Evolutionary conservation across 2,797 vertebrate genomes (phyloP).

Genomic region (Alectoris magna): DNA sequence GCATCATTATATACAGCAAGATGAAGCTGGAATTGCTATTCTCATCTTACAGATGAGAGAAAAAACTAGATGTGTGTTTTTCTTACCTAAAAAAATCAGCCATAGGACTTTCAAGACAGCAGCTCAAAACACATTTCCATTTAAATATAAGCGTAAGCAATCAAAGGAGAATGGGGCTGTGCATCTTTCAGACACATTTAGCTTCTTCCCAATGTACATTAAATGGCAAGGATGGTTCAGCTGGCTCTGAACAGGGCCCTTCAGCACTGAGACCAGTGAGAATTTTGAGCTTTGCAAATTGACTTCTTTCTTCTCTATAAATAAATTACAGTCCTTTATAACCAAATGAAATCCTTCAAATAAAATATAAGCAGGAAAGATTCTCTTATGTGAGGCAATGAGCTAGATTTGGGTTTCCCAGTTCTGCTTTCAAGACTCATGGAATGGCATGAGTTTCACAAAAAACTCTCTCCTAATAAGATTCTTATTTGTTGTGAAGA

Average conservation of each 20-base stretch:
- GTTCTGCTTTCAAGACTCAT: not conserved
- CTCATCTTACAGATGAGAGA: not conserved
- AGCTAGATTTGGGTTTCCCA: not conserved
- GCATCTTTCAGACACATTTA: not conserved
- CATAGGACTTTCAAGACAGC: not conserved
- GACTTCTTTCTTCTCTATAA: not conserved
- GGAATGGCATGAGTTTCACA: not conserved
- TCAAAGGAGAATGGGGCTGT: not conserved
- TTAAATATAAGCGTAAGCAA: not conserved
- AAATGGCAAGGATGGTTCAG: not conserved
- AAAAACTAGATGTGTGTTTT: not conserved
- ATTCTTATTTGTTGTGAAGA: not conserved
- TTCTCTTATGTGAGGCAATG: not conserved
- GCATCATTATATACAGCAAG: accelerated
- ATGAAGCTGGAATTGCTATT: not conserved
- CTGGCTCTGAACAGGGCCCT: not conserved
- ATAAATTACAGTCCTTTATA: not conserved
- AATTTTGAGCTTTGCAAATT: not conserved
- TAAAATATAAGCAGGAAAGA: not conserved
- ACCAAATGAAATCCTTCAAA: not conserved
- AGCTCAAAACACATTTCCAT: not conserved
- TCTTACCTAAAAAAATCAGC: not conserved
- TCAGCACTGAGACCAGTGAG: not conserved
- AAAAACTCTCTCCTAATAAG: not conserved
- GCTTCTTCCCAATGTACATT: not conserved